Evolutionary conservation across 2,797 vertebrate species (phyloP), one percentile per base, ranked within the genome.

Genomic region (Cossypha heuglini): DNA sequence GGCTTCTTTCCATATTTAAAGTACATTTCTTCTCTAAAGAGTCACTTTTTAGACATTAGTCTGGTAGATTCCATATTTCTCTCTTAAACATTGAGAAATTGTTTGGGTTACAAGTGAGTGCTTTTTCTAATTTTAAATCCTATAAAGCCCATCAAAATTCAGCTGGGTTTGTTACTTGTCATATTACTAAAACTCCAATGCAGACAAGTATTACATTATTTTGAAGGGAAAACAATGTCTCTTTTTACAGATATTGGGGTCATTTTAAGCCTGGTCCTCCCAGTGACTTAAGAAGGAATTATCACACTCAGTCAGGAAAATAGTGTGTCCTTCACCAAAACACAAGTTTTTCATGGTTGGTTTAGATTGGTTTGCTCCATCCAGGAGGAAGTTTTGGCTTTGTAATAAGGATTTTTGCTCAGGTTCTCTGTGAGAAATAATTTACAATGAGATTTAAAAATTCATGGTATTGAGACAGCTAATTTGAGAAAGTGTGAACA

Each of bases 1-100:
- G 68, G 28, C 33, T 85, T 91, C 71, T 63, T 93, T 74, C 55
- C 57, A 25, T 72, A 94, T 68, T 89, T 94, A 67, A 90, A 80
- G 58, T 24, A 15, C 20, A 71, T 80, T 95, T 94, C 35, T 79
- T 55, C 78, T 62, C 68, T 62, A 18, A 88, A 88, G 42, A 76
- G 21, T 66, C 35, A 74, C 78, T 88, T 95, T 46, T 29, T 28
- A 85, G n/a, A 51, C 24, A 43, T 40, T 40, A 84, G 54, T 73
- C n/a, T 76, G 67, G 12, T 24, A 38, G n/a, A 29, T 66, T 55
- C 25, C 29, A 1, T 62, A 71, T 52, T 86, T 79, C 31, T 64
- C 40, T 75, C 63, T n/a, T 63, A 71, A 90, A 72, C 10, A 85
- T 3, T 71, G 71, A 71, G 18, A 62, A 93, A 76, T 42, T 18